A percentile compares a stretch with the other conserved stretches of the same genome.
These are phyloP conservation scores for Pteropus alecto DNA, from an alignment of 2,113 vertebrate genomes.

Conservation along the genomic window DNA sequence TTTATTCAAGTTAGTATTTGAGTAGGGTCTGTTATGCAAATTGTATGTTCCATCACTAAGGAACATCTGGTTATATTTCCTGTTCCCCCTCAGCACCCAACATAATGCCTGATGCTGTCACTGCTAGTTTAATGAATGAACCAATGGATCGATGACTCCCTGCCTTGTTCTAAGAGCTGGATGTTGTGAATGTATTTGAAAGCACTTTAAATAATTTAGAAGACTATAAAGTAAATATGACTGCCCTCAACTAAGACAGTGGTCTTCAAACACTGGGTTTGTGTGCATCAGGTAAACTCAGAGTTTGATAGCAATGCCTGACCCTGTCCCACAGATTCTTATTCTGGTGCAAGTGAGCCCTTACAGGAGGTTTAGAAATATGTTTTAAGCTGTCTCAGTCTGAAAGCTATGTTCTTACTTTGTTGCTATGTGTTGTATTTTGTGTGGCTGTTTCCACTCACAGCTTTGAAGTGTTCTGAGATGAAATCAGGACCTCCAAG, in stretches of 20 bases:
- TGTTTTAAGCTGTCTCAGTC: not conserved
- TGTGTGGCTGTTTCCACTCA: not conserved
- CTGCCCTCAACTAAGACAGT: not conserved
- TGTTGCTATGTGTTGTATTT: not conserved
- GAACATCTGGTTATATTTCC: not conserved
- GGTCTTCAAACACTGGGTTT: not conserved
- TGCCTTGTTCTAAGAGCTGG: not conserved
- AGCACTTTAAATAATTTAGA: not conserved
- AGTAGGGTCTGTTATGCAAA: not conserved
- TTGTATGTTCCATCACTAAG: not conserved
- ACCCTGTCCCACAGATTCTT: not conserved
- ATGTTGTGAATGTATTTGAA: not conserved
- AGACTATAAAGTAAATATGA: not conserved
- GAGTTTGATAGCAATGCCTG: not conserved
- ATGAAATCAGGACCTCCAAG: not conserved
- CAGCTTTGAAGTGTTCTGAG: not conserved
- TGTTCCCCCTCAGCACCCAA: not conserved
- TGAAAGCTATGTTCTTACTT: not conserved
- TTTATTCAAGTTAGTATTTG: not conserved
- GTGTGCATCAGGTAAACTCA: not conserved
- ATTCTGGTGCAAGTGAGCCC: fast-evolving
- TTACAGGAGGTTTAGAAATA: not conserved
- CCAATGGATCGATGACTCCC: not conserved
- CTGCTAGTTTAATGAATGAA: not conserved
- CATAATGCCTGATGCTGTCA: no score